Evolutionary conservation across 1,140 invertebrate genomes (phyloP), one percentile per base, ranked within the genome.

Genomic region (Atopsyche davidsoni): DNA sequence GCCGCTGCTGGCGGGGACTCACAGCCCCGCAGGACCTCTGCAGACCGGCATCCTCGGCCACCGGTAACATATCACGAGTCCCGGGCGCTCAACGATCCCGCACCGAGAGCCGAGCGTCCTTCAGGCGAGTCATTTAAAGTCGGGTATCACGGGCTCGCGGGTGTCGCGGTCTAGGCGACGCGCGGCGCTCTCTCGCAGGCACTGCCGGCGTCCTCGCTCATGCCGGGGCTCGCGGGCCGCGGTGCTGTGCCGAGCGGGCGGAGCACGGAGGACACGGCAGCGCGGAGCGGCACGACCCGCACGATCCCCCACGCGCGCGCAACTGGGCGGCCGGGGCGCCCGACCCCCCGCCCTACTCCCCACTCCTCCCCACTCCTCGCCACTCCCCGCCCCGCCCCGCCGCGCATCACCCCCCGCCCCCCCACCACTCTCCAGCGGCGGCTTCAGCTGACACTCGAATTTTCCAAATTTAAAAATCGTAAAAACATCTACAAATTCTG

Each of bases 41-140:
- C 39, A 34, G 18, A 24, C 39, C 32, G 28, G 25, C 47, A 50
- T 43, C 28, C 13, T 28, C 22, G 16, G 34, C 14, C 46, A 42
- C 47, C 19, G 18, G 18, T 42, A 50, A 35, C 47, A 50, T 50
- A 35, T 42, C n/a, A n/a, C n/a, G n/a, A n/a, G n/a, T n/a, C n/a
- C n/a, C n/a, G n/a, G n/a, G n/a, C n/a, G n/a, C n/a, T n/a, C n/a
- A n/a, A n/a, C n/a, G n/a, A n/a, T n/a, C n/a, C n/a, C n/a, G n/a
- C n/a, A n/a, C n/a, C n/a, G n/a, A n/a, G n/a, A n/a, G n/a, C n/a
- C n/a, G n/a, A n/a, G n/a, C n/a, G n/a, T n/a, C n/a, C n/a, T n/a
- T n/a, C n/a, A n/a, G n/a, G n/a, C n/a, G n/a, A n/a, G n/a, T n/a
- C n/a, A n/a, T n/a, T n/a, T n/a, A n/a, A n/a, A 14, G 4, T 6